Conservation (phyloP, 2,797 vertebrate species). For the Staurois parvus region DNA sequence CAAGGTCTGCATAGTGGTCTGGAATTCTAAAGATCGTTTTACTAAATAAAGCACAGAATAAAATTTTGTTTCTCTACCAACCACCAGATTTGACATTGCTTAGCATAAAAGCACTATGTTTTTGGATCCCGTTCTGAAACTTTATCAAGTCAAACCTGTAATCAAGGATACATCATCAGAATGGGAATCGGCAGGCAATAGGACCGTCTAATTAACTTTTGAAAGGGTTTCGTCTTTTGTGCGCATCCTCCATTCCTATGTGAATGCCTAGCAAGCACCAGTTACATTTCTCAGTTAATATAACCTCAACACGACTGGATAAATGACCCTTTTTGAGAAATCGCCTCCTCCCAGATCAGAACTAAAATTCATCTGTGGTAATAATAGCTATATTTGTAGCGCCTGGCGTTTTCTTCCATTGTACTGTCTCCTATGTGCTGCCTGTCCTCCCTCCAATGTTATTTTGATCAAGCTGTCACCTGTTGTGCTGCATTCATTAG, state of each 20-base stretch:
- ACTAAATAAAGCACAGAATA: too few relatives aligned
- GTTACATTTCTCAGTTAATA: neutral
- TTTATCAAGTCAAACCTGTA: too few relatives aligned
- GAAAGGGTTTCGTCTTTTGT: neutral
- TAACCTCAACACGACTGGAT: neutral
- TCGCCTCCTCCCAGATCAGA: neutral
- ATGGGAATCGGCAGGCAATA: neutral
- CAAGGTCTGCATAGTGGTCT: too few relatives aligned
- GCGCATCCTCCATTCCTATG: neutral
- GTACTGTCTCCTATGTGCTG: neutral
- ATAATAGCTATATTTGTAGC: neutral
- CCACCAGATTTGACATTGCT: too few relatives aligned
- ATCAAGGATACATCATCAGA: too few relatives aligned
- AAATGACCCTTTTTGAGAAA: neutral
- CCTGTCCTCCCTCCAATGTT: neutral
- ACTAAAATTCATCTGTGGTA: neutral
- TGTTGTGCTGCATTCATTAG: constrained; percentile 9
- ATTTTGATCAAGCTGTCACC: constrained; percentile 17
- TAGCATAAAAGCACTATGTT: too few relatives aligned
- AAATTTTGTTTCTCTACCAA: too few relatives aligned
- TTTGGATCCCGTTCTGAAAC: too few relatives aligned
- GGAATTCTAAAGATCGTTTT: too few relatives aligned
- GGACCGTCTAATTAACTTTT: neutral
- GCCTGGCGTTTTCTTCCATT: neutral
- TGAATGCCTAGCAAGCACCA: neutral